These are phyloP conservation scores for Macaria notata DNA, from an alignment of 2,888 invertebrate species.

Conservation along the genomic window DNA sequence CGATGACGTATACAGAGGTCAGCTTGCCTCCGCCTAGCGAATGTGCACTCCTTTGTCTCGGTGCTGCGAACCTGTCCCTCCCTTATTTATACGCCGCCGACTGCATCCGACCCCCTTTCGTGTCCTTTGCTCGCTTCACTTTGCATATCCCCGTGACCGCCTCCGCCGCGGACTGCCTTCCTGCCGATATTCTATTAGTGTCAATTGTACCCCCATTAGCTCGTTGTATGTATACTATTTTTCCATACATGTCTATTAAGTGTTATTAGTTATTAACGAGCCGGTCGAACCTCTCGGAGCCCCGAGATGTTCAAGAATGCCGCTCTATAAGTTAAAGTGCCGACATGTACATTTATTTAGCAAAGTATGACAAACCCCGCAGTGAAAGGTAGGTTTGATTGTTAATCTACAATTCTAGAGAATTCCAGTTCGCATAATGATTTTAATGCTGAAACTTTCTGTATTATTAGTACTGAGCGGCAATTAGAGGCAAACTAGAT, in stretches of 20 bases:
- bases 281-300: constrained; percentile 33
- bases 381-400: constrained; percentile 40
- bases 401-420: constrained; percentile 27
- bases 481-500: constrained; percentile 17
- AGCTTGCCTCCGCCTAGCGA: constrained; percentile 56
- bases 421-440: constrained; percentile 19
- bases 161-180: background rate
- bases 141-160: constrained; percentile 11
- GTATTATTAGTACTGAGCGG: constrained; percentile 14
- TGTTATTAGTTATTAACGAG: constrained; percentile 37
- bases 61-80: constrained; percentile 42
- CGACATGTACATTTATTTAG: constrained; percentile 35
- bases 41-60: constrained; percentile 53
- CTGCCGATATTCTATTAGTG: constrained; percentile 26
- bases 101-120: constrained; percentile 29
- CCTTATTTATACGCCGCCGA: constrained; percentile 28
- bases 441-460: constrained; percentile 11
- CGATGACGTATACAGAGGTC: constrained; percentile 86
- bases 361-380: constrained; percentile 40
- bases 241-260: constrained; percentile 33
- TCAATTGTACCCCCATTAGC: constrained; percentile 32
- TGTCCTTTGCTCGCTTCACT: constrained; percentile 28
- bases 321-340: constrained; percentile 36
- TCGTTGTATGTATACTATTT: constrained; percentile 30
- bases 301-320: constrained; percentile 35